Percentiles rank a stretch among this genome's conserved stretches.
These are phyloP conservation scores for Peromyscus polionotus DNA, from an alignment of 2,113 vertebrate genomes.

Conservation along the genomic window DNA sequence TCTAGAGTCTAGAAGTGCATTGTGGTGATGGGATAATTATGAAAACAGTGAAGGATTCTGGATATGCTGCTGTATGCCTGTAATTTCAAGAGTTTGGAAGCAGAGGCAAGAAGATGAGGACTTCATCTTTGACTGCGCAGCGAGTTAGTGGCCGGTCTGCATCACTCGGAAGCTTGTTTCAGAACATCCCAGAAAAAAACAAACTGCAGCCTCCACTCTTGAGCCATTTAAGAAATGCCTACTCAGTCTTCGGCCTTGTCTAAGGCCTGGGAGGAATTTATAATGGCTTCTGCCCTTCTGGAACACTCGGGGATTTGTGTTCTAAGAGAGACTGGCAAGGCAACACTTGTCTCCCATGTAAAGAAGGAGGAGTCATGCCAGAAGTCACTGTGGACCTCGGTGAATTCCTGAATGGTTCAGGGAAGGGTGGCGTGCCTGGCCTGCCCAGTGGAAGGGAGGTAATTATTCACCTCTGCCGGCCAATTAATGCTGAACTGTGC, in stretches of 20 bases:
- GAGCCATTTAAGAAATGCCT: not conserved
- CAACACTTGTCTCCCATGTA: not conserved
- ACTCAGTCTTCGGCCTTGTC: not conserved
- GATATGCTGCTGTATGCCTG: not conserved
- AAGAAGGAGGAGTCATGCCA: not conserved
- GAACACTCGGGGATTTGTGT: not conserved
- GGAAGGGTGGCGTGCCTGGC: not conserved
- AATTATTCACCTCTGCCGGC: conserved; percentile 20
- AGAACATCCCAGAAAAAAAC: not conserved
- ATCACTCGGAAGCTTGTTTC: not conserved
- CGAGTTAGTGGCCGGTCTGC: not conserved
- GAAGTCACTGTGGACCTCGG: not conserved
- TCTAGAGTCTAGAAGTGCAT: too few relatives aligned
- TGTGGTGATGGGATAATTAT: not conserved
- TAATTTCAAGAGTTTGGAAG: not conserved
- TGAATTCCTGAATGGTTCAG: not conserved
- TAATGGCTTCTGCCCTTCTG: not conserved
- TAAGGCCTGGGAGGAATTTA: not conserved
- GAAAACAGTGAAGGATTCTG: not conserved
- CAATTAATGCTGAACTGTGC: conserved; percentile 57
- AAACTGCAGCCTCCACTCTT: not conserved
- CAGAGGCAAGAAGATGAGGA: not conserved
- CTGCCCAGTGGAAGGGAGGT: not conserved
- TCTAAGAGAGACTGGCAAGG: not conserved
- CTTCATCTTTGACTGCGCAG: not conserved